Base-by-base conservation (phyloP, 1,140 invertebrate genomes). In the Calliphora vicina region DNA sequence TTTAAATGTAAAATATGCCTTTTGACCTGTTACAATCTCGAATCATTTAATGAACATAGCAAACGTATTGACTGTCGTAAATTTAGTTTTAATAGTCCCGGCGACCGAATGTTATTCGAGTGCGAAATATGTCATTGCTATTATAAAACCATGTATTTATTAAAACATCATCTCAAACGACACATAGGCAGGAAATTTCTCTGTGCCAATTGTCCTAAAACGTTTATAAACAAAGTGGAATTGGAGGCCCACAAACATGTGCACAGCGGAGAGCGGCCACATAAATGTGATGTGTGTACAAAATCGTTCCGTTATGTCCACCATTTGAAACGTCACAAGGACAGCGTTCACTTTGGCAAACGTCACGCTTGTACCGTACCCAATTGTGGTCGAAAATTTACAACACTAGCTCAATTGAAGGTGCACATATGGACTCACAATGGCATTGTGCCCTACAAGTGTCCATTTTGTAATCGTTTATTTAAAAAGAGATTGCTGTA, bases 281-380 rank as follows among this genome's bases (percentile, higher is more conserved):
- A 88, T 0, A 85, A 83, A 10, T 89, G 88, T 25, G 82, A 81
- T 0, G 12, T 86, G 0, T 89, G 88, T 76, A 29, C 26, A 0
- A 88, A 88, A 81, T 85, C 84, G 10, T 89, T 89, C 27, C 85
- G 82, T 23, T 89, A 85, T 57, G 85, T 87, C n/a, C 86, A 88
- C 81, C 88, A 89, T 71, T 43, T 89, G 42, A 85, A 87, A 27
- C 83, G 88, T 1, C 88, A 89, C 84, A 86, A 86, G 76, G 89
- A 87, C 25, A 84, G 86, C 0, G 82, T 84, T 0, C 88, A 89
- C 76, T 67, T 83, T 15, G 82, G 80, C 17, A 76, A 83, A 1
- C 85, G 82, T 2, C 84, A 85, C 50, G 76, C 81, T 8, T 89
- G 88, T 71, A 20, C 81, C 10, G 73, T 61, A 26, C 61, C 73